Conservation (phyloP, 2,113 vertebrate genomes). For the Dunckerocampus dactyliophorus region DNA sequence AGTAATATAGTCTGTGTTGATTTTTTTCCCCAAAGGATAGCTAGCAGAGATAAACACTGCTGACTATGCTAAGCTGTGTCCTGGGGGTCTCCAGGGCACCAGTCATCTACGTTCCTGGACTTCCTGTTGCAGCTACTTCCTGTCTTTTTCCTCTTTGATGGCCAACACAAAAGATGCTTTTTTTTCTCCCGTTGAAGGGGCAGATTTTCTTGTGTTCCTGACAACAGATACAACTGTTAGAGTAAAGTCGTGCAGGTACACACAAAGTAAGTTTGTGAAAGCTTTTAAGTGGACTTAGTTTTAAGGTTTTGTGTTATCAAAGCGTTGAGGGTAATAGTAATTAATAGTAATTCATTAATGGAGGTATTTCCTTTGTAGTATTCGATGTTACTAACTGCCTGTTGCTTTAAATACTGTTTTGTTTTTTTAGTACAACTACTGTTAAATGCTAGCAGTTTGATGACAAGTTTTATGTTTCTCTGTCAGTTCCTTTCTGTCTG, state of each 20-base stretch:
- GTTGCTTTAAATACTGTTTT: conserved; percentile 2
- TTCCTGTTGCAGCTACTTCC: conserved; percentile 72
- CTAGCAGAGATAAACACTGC: conserved; percentile 33
- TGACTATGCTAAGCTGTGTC: conserved; percentile 40
- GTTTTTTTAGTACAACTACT: conserved; percentile 11
- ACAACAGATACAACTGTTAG: not conserved
- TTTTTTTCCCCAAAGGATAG: conserved; percentile 12
- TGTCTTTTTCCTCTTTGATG: conserved; percentile 68
- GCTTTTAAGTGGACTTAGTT: not conserved
- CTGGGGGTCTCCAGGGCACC: conserved; percentile 44
- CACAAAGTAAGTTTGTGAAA: not conserved
- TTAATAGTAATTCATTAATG: too few species aligned
- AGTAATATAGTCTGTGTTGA: not conserved
- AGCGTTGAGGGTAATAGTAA: not conserved
- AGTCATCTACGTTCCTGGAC: conserved; percentile 58
- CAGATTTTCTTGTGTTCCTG: conserved; percentile 43
- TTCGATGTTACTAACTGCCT: conserved; percentile 18
- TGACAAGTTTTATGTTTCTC: conserved; percentile 28
- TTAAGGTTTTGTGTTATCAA: not conserved
- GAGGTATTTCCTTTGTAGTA: not conserved
- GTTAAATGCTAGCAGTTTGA: conserved; percentile 40
- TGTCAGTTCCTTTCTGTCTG: conserved; percentile 1
- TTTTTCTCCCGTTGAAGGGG: conserved; percentile 51
- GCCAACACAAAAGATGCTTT: conserved; percentile 52
- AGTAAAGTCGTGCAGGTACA: not conserved